Conservation (phyloP, 2,888 invertebrate species). For the Galerucella nymphaeae region DNA sequence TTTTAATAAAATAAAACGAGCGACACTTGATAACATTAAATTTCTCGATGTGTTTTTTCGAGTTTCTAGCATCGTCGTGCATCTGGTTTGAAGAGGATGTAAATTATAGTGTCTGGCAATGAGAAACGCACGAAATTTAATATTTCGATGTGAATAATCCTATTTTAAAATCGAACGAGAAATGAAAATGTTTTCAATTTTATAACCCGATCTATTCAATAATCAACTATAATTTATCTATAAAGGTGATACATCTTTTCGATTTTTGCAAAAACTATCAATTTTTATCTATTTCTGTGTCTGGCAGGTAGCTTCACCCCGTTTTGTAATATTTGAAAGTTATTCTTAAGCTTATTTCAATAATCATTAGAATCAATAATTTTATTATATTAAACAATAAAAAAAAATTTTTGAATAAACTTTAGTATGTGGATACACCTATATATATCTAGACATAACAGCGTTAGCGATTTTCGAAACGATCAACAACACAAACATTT, state of each 20-base stretch:
- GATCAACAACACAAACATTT: constrained; percentile 40
- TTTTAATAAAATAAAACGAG: background rate
- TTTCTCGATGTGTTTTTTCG: constrained; percentile 25
- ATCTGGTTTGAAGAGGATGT: constrained; percentile 45
- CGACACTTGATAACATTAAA: constrained; percentile 20
- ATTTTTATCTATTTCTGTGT: no score
- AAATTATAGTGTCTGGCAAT: constrained; percentile 39
- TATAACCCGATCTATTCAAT: no score
- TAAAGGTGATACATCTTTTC: no score
- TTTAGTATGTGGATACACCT: constrained; percentile 27
- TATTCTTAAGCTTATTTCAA: no score
- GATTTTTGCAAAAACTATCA: no score
- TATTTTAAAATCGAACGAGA: constrained; percentile 25
- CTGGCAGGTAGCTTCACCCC: no score
- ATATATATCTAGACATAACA: constrained; percentile 38
- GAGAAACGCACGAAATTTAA: constrained; percentile 37
- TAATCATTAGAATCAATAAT: no score
- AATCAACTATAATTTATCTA: no score
- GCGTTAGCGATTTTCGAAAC: constrained; percentile 29
- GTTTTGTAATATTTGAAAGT: no score
- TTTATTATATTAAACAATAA: no score
- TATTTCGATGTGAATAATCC: constrained; percentile 40
- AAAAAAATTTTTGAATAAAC: background rate
- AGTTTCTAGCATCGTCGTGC: constrained; percentile 27
- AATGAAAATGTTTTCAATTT: background rate